phyloP scores from a whole-genome alignment of 2,888 invertebrate genomes.

The Holacanthella duospinosa region DNA sequence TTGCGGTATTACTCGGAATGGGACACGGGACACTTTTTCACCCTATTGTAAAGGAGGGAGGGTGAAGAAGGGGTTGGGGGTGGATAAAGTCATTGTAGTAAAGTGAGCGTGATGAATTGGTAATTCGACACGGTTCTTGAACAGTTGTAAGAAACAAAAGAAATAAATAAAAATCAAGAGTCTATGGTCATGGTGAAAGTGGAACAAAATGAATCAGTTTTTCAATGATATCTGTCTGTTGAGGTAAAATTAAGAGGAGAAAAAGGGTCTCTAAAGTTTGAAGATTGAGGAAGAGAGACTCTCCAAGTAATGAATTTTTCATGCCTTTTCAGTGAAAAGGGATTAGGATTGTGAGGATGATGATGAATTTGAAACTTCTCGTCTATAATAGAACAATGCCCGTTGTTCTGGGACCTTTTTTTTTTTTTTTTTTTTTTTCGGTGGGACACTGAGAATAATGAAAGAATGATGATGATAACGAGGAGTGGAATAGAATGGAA shows the following conservation, averaged over 20 bases:
- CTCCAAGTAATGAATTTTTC: slow-evolving; percentile 1
- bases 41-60: too few relatives aligned
- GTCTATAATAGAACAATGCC: background rate
- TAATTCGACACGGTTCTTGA: background rate
- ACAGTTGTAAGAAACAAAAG: background rate
- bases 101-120: background rate
- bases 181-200: slow-evolving; percentile 1
- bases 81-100: background rate
- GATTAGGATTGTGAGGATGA: background rate
- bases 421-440: too few relatives aligned
- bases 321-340: background rate
- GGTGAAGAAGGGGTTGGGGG: too few relatives aligned
- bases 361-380: background rate
- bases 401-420: too few relatives aligned
- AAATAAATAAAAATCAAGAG: background rate
- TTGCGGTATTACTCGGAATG: too few relatives aligned
- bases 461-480: too few relatives aligned
- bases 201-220: background rate
- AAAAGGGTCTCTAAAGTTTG: too few relatives aligned
- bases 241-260: background rate
- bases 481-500: too few relatives aligned
- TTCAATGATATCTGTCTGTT: too few relatives aligned
- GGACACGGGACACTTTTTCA: too few relatives aligned
- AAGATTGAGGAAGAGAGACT: too few relatives aligned
- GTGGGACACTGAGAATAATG: too few relatives aligned